Percentiles rank a stretch among this genome's conserved stretches.
phyloP scores from a whole-genome alignment of 2,797 vertebrate species.

The Dendrocincla fuliginosa region DNA sequence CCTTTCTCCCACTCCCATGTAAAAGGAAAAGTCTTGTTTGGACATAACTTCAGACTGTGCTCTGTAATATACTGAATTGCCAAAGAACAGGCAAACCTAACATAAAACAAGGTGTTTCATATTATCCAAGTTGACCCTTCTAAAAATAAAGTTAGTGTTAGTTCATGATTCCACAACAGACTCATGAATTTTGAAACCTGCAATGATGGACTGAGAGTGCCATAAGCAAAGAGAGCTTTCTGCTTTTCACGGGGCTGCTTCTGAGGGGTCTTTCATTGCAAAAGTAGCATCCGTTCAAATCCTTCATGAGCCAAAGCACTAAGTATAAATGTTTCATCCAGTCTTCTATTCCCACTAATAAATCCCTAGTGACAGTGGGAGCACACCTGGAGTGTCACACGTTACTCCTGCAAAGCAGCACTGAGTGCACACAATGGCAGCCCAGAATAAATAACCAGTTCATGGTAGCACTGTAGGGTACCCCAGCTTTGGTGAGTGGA shows the following conservation, averaged over 20 bases:
- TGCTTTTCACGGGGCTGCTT: not conserved
- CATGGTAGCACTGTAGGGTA: not conserved
- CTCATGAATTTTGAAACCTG: not conserved
- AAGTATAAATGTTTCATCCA: not conserved
- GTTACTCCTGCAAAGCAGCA: not conserved
- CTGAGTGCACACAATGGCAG: not conserved
- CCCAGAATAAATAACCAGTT: too few species aligned
- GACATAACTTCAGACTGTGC: not conserved
- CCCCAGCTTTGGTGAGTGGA: not conserved
- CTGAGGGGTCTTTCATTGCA: not conserved
- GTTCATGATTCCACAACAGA: not conserved
- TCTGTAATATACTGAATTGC: not conserved
- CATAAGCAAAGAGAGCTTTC: not conserved
- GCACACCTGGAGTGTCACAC: fast-evolving
- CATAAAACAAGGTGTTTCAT: not conserved
- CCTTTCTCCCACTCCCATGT: not conserved
- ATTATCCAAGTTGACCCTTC: not conserved
- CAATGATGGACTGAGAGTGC: fast-evolving
- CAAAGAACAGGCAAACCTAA: not conserved
- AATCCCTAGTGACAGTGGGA: not conserved
- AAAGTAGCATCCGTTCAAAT: not conserved
- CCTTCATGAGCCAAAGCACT: not conserved
- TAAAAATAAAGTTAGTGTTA: not conserved
- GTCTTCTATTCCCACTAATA: not conserved
- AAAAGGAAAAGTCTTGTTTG: not conserved